A percentile compares a stretch with the other conserved stretches of the same genome.
Conservation (phyloP, 2,888 invertebrate genomes). For the Eucera pruinosa region DNA sequence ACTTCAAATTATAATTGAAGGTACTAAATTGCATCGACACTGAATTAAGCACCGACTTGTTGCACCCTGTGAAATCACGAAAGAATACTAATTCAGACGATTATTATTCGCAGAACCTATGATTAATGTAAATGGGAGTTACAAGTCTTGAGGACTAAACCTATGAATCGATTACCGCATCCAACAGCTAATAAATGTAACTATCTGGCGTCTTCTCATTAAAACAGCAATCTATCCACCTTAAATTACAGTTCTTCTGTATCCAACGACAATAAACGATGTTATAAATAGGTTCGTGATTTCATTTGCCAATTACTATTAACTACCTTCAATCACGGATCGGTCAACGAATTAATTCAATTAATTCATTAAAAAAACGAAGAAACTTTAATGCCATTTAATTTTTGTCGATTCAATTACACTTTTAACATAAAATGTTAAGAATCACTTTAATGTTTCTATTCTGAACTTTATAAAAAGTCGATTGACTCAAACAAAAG, state of each 20-base stretch:
- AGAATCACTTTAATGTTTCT: background rate
- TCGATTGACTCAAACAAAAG: background rate
- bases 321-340: conserved; percentile 5
- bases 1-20: background rate
- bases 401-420: too few relatives aligned
- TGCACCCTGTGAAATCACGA: conserved; percentile 34
- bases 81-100: conserved; percentile 45
- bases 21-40: conserved; percentile 7
- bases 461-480: background rate
- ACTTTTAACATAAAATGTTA: too few relatives aligned
- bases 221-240: conserved; percentile 42
- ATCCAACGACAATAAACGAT: conserved; percentile 30
- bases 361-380: conserved; percentile 3
- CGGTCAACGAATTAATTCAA: too few relatives aligned
- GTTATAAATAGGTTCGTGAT: conserved; percentile 49
- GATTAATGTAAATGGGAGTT: conserved; percentile 51
- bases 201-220: conserved; percentile 39
- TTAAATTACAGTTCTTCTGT: conserved; percentile 47
- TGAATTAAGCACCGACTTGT: conserved; percentile 24
- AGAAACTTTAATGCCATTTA: too few relatives aligned
- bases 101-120: conserved; percentile 29
- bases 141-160: conserved; percentile 31
- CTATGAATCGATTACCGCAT: conserved; percentile 28
- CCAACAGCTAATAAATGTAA: conserved; percentile 37
- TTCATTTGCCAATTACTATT: conserved; percentile 17